A percentile compares a stretch with the other conserved stretches of the same genome.
Conservation (phyloP, 1,140 invertebrate species). For the Tetragonula clypearis region DNA sequence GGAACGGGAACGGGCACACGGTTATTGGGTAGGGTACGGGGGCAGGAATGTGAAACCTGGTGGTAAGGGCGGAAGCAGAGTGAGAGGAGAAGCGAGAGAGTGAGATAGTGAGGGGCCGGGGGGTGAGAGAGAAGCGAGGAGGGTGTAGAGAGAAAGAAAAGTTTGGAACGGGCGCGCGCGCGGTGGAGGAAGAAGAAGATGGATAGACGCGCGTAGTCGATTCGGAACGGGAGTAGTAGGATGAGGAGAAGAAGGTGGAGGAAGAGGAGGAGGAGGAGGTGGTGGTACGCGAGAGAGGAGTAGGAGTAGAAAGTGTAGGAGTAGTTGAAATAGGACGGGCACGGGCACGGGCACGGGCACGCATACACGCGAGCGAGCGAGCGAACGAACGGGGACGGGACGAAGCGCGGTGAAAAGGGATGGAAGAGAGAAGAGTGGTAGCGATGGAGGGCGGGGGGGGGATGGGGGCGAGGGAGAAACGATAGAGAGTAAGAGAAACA, state of each 20-base stretch:
- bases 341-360: constrained; percentile 40
- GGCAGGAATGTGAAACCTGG: not conserved
- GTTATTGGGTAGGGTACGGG: not conserved
- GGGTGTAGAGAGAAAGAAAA: constrained; percentile 34
- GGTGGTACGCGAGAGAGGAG: not conserved
- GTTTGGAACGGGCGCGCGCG: constrained; percentile 23
- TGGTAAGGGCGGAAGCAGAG: not conserved
- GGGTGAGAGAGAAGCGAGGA: not conserved
- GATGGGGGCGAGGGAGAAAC: not conserved
- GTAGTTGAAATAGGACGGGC: constrained; percentile 48
- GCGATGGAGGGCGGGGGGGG: not conserved
- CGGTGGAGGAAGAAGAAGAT: constrained; percentile 47
- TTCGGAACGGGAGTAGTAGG: constrained; percentile 39
- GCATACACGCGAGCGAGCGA: constrained; percentile 25
- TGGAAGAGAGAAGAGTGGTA: constrained; percentile 4
- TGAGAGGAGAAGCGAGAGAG: not conserved
- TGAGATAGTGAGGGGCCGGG: no score
- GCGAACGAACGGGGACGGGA: not conserved
- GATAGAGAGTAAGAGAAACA: constrained; percentile 46
- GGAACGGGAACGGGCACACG: not conserved
- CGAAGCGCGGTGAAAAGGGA: constrained; percentile 27
- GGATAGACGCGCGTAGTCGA: constrained; percentile 53
- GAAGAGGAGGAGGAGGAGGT: not conserved
- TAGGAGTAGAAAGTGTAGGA: constrained; percentile 21
- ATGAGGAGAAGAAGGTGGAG: constrained; percentile 40